Base-by-base conservation (phyloP, 2,888 invertebrate genomes). In the Stenurella melanura region DNA sequence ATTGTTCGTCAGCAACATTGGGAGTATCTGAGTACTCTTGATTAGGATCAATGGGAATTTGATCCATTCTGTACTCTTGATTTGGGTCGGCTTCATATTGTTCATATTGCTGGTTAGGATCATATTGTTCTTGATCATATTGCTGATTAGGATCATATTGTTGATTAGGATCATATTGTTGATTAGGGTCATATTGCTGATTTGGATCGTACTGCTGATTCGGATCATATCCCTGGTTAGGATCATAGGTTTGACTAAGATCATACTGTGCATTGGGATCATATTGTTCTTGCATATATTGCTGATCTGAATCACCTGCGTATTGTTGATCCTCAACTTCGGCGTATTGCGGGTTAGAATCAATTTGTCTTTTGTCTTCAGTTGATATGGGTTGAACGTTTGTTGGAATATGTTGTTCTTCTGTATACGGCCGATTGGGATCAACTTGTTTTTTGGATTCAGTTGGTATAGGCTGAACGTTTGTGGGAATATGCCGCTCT, bases 161-260 rank as follows among this genome's bases (percentile, higher is more conserved):
- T 77, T 87, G 88, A 79, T 88, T 88, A 18, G 89, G 78, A 58
- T 81, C 79, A 64, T 79, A 75, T 54, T 74, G 68, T 57, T 82
- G 80, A 75, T 79, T 72, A 12, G 78, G 64, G 11, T 82, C 78
- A 73, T 85, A 86, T 78, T 88, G 87, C 56, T 85, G 81, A 74
- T 78, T 69, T 7, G 74, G 70, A 74, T 80, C 75, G 64, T 85
- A 85, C 34, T 87, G 87, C 30, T 87, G 73, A 12, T 58, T 58
- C 3, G 19, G 18, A 15, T 58, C 21, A 12, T 58, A 58, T 79
- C 88, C 86, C 60, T 84, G 81, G 73, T 78, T 66, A 10, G 74
- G 68, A 73, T 80, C 74, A 66, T 85, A 85, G 30, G 87, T 87
- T 42, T 87, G 71, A 15, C 26, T 66, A 21, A n/a, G 54, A 5